Evolutionary conservation across 2,113 vertebrate genomes (phyloP).

Genomic region (Pterocles gutturalis): DNA sequence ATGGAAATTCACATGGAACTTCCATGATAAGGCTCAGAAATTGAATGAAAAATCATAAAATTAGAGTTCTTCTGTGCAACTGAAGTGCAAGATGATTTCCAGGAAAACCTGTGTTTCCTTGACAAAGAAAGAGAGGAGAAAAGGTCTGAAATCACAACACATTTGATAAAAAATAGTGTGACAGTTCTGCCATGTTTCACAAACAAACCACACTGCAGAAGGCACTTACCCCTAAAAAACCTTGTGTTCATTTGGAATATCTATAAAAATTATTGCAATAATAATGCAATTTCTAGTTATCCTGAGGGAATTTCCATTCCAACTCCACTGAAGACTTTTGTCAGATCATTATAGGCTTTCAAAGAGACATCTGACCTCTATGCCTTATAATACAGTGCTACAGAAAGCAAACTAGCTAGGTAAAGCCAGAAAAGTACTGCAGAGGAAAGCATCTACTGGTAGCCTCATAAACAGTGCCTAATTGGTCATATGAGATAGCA

Average conservation of each 20-base stretch:
- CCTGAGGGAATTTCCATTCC: slow-evolving; percentile 42
- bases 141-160: background rate
- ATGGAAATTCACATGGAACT: background rate
- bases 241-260: slow-evolving; percentile 42
- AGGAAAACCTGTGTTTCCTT: background rate
- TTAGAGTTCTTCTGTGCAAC: background rate
- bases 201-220: background rate
- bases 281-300: slow-evolving; percentile 51
- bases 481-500: background rate
- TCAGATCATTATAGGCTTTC: slow-evolving; percentile 40
- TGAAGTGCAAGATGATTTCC: background rate
- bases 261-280: slow-evolving; percentile 33
- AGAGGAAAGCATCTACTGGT: background rate
- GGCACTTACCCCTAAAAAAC: background rate
- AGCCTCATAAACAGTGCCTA: background rate
- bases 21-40: background rate
- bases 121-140: background rate
- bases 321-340: slow-evolving; percentile 27
- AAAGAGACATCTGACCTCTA: slow-evolving; percentile 37
- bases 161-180: background rate
- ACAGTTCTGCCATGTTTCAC: background rate
- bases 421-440: background rate
- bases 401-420: background rate
- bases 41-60: background rate
- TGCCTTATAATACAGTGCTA: background rate